phyloP scores from a whole-genome alignment of 2,113 vertebrate genomes.

The Eudorcas thomsonii region DNA sequence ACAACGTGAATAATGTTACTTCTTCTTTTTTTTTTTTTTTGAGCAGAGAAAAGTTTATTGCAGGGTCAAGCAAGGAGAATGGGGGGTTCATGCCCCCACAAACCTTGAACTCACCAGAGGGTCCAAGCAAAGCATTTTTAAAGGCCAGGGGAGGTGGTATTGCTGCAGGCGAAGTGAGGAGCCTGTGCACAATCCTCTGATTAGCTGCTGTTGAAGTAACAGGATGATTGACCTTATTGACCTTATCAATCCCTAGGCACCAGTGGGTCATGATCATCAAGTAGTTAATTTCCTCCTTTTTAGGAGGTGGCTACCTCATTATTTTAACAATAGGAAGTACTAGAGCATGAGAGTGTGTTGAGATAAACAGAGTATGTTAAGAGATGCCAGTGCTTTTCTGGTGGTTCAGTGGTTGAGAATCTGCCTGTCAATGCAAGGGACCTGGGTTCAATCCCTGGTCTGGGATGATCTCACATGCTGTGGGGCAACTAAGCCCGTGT shows the following conservation, averaged over 20 bases:
- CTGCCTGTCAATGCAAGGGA: not conserved
- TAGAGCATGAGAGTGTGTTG: not conserved
- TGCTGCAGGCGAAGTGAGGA: not conserved
- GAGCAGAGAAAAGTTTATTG: not conserved
- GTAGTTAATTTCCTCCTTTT: not conserved
- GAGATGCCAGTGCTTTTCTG: not conserved
- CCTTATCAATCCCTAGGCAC: not conserved
- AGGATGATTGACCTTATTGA: not conserved
- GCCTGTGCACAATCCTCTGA: not conserved
- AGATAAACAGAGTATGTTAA: not conserved
- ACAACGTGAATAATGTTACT: not conserved
- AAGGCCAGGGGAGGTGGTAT: not conserved
- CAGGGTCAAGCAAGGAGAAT: not conserved
- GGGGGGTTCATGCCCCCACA: not conserved
- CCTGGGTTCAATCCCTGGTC: not conserved
- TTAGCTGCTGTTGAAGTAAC: not conserved
- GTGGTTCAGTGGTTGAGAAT: not conserved
- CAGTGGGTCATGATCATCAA: not conserved
- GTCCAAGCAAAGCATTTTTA: not conserved
- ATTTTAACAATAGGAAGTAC: not conserved
- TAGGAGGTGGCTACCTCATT: not conserved
- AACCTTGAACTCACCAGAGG: not conserved
- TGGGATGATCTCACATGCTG: not conserved
- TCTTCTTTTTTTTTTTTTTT: not conserved
- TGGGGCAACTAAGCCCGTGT: not conserved